phyloP scores from a whole-genome alignment of 2,113 vertebrate genomes.

The Gasterosteus aculeatus region DNA sequence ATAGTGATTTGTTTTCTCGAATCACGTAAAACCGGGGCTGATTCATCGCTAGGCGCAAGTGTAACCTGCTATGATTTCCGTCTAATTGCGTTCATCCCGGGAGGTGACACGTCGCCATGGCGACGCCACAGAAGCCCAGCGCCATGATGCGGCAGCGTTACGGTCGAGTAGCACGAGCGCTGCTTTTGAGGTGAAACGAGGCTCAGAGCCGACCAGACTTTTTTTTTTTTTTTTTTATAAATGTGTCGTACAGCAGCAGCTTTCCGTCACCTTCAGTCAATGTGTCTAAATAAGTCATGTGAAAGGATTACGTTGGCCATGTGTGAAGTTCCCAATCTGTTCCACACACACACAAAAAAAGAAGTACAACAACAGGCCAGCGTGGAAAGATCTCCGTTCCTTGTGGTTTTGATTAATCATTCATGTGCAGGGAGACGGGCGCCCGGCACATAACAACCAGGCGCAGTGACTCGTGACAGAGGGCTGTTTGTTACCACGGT shows the following conservation, averaged over 20 bases:
- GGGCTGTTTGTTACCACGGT: conserved; percentile 36
- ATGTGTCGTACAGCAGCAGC: not conserved
- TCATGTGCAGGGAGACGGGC: conserved; percentile 49
- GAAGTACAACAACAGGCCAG: conserved; percentile 26
- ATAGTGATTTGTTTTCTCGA: conserved; percentile 25
- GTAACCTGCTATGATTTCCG: conserved; percentile 50
- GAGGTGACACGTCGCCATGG: conserved; percentile 46
- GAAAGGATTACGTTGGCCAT: conserved; percentile 5
- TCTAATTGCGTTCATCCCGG: conserved; percentile 52
- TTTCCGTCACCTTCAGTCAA: conserved; percentile 11
- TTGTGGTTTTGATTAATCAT: conserved; percentile 61
- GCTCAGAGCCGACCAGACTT: not conserved
- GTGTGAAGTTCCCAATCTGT: conserved; percentile 29
- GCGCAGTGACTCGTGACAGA: conserved; percentile 31
- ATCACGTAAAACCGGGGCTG: conserved; percentile 6
- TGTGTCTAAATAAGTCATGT: conserved; percentile 13
- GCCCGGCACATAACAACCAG: conserved; percentile 37
- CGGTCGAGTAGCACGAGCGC: conserved; percentile 13
- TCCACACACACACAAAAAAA: not conserved
- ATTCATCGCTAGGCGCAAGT: conserved; percentile 24
- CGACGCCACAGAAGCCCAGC: conserved; percentile 41
- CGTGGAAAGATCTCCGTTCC: conserved; percentile 21
- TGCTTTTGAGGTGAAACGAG: conserved; percentile 17
- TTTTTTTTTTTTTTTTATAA: not conserved
- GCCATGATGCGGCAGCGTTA: conserved; percentile 25